A percentile compares a stretch with the other conserved stretches of the same genome.
Evolutionary conservation across 2,797 vertebrate species (phyloP).

Genomic region (Atherinosoma microstoma): DNA sequence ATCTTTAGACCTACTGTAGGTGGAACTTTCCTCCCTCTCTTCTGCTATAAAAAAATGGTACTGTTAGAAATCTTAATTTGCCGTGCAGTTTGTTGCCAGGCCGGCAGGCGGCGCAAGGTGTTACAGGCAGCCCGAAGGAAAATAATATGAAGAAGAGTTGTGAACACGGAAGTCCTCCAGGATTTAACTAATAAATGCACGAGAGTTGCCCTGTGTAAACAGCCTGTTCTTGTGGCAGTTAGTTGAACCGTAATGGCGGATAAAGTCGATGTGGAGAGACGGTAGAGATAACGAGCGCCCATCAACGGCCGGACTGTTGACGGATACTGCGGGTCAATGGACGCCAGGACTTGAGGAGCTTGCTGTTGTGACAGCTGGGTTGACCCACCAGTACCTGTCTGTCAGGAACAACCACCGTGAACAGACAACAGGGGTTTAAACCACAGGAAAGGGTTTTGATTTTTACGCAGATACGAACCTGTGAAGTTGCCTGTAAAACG

Average conservation of each 20-base stretch:
- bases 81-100: background rate
- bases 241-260: background rate
- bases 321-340: constrained; percentile 54
- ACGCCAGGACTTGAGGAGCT: constrained; percentile 54
- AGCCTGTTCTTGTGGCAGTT: rapidly evolving
- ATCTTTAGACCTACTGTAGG: background rate
- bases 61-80: background rate
- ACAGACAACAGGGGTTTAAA: background rate
- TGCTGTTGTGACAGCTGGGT: constrained; percentile 77
- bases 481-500: constrained; percentile 11
- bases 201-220: background rate
- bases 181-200: background rate
- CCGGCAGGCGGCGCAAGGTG: constrained; percentile 51
- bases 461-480: background rate
- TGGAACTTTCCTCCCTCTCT: no score
- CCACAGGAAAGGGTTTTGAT: background rate
- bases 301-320: background rate
- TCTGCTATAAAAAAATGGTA: no score
- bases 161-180: constrained; percentile 74
- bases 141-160: constrained; percentile 46
- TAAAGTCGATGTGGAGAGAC: background rate
- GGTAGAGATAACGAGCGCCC: background rate
- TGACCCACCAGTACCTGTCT: constrained; percentile 41
- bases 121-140: background rate
- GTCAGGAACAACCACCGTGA: constrained; percentile 3